phyloP scores from a whole-genome alignment of 2,888 invertebrate genomes.

The Dolichomitus sp. region DNA sequence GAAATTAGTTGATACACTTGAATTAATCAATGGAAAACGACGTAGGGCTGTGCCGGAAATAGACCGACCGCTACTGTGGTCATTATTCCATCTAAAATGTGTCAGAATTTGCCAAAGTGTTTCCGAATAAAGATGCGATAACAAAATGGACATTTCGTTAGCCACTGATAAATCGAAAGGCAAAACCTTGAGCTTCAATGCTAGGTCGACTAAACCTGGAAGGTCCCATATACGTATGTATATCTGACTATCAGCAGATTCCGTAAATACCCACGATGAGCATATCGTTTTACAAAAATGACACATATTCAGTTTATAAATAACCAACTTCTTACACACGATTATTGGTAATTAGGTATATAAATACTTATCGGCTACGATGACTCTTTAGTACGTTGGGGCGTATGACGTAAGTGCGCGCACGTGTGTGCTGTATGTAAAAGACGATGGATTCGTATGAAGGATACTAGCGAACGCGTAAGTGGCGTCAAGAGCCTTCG shows the following conservation, averaged over 20 bases:
- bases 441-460: slow-evolving; percentile 35
- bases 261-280: slow-evolving; percentile 55
- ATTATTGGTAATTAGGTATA: slow-evolving; percentile 62
- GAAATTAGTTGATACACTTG: too few species aligned
- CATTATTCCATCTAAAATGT: too few species aligned
- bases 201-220: not conserved
- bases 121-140: not conserved
- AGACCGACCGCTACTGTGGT: too few species aligned
- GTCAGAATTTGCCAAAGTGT: not conserved
- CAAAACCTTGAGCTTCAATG: not conserved
- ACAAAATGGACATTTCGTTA: not conserved
- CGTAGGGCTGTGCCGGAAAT: too few species aligned
- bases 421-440: not conserved
- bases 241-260: slow-evolving; percentile 47
- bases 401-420: slow-evolving; percentile 28
- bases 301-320: slow-evolving; percentile 59
- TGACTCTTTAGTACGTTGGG: slow-evolving; percentile 62
- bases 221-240: not conserved
- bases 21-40: too few species aligned
- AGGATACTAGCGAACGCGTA: slow-evolving; percentile 25
- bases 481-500: slow-evolving; percentile 10
- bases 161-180: not conserved
- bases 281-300: slow-evolving; percentile 60
- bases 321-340: slow-evolving; percentile 58
- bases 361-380: slow-evolving; percentile 66